A percentile compares a stretch with the other conserved stretches of the same genome.
Conservation (phyloP, 2,113 vertebrate species). For the Gorilla gorilla region DNA sequence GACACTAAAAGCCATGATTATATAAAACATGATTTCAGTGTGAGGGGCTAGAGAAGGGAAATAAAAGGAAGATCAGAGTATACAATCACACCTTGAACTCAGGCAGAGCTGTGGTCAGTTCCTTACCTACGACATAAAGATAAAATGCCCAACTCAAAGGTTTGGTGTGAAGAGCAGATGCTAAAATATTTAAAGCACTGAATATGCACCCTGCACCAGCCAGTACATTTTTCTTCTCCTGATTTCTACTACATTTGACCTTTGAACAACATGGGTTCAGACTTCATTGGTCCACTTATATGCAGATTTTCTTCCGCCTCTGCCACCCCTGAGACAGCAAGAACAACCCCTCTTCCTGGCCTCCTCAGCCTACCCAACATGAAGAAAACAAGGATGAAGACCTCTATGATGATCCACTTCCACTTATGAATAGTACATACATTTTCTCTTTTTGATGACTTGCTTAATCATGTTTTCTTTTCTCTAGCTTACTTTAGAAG, state of each 20-base stretch:
- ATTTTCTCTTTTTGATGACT: not conserved
- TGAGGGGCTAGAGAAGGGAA: no score
- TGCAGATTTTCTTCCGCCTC: not conserved
- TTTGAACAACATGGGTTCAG: not conserved
- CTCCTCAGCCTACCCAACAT: not conserved
- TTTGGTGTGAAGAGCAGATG: fast-evolving
- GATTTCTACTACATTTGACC: not conserved
- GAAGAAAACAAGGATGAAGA: not conserved
- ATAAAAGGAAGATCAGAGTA: not conserved
- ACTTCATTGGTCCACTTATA: not conserved
- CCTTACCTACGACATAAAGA: not conserved
- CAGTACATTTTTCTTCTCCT: not conserved
- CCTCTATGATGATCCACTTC: not conserved
- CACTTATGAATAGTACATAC: not conserved
- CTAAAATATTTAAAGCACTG: fast-evolving
- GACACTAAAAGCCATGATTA: not conserved
- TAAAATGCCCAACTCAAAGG: not conserved
- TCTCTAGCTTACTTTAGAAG: not conserved
- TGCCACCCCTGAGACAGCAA: not conserved
- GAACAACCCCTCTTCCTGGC: not conserved
- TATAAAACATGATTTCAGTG: fast-evolving
- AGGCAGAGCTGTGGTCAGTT: not conserved
- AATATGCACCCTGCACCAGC: fast-evolving
- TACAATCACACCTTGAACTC: not conserved
- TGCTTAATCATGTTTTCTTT: not conserved